A percentile compares a stretch with the other conserved stretches of the same genome.
Evolutionary conservation across 2,888 invertebrate genomes (phyloP).

Genomic region (Cylloceria caligata): DNA sequence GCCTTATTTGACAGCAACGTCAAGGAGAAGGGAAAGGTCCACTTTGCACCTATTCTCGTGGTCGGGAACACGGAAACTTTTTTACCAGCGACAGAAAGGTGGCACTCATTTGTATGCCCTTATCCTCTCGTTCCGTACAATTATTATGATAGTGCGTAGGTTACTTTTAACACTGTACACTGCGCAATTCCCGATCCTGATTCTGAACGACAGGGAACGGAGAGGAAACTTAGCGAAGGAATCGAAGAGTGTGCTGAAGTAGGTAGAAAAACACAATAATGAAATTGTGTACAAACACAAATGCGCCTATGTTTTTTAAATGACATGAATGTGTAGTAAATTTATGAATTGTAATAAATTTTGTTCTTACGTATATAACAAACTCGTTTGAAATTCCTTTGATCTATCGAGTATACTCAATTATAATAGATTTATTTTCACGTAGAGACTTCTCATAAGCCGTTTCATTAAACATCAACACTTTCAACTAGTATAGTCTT

Average conservation of each 20-base stretch:
- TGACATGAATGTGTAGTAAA: too few relatives aligned
- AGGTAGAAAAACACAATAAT: not conserved
- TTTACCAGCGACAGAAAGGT: constrained; percentile 75
- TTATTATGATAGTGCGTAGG: constrained; percentile 59
- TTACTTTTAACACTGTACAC: constrained; percentile 40
- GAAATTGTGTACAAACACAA: not conserved
- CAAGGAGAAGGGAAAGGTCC: constrained; percentile 56
- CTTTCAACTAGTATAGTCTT: too few relatives aligned
- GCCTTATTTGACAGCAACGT: constrained; percentile 77
- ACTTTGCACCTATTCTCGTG: constrained; percentile 64
- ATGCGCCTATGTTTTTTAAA: too few relatives aligned
- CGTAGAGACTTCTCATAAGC: too few relatives aligned
- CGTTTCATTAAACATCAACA: too few relatives aligned
- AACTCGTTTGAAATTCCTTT: too few relatives aligned
- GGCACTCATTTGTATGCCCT: constrained; percentile 79
- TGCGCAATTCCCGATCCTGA: not conserved
- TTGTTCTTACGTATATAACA: too few relatives aligned
- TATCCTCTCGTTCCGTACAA: constrained; percentile 62
- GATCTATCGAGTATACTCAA: too few relatives aligned
- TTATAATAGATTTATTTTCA: too few relatives aligned
- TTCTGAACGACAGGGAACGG: not conserved
- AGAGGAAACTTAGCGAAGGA: not conserved
- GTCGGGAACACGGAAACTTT: constrained; percentile 53
- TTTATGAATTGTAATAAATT: too few relatives aligned
- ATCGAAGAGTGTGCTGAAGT: not conserved